A percentile compares a stretch with the other conserved stretches of the same genome.
These are phyloP conservation scores for Cyclina sinensis DNA, from an alignment of 1,140 invertebrate species.

Conservation along the genomic window DNA sequence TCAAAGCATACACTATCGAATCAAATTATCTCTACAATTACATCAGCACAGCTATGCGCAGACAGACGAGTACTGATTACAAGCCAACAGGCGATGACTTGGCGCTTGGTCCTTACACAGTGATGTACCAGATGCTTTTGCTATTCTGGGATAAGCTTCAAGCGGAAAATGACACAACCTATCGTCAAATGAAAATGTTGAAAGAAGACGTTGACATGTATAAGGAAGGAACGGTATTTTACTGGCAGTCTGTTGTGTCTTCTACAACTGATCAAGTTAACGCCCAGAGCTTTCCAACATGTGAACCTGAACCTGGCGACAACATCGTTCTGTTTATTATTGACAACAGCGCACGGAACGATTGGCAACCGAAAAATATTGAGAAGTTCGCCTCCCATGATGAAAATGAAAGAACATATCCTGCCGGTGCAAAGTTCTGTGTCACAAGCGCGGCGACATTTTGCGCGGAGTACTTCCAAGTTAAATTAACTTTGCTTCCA, in stretches of 20 bases:
- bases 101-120: slow-evolving; percentile 52
- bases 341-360: slow-evolving; percentile 9
- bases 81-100: slow-evolving; percentile 48
- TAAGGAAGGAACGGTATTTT: slow-evolving; percentile 29
- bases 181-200: slow-evolving; percentile 37
- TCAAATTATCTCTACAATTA: slow-evolving; percentile 45
- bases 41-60: slow-evolving; percentile 44
- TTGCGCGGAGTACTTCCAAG: neutral
- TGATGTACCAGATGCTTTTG: slow-evolving; percentile 62
- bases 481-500: neutral
- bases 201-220: slow-evolving; percentile 44
- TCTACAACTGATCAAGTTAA: neutral
- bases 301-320: neutral
- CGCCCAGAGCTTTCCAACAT: slow-evolving; percentile 48
- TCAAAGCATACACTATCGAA: slow-evolving; percentile 38
- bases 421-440: slow-evolving; percentile 42
- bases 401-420: slow-evolving; percentile 53
- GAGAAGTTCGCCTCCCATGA: slow-evolving; percentile 32
- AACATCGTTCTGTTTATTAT: slow-evolving; percentile 29
- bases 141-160: slow-evolving; percentile 45
- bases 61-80: slow-evolving; percentile 39
- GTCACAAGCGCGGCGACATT: neutral
- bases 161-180: slow-evolving; percentile 22
- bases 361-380: slow-evolving; percentile 52
- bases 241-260: slow-evolving; percentile 44